Evolutionary conservation across 2,113 vertebrate species (phyloP).

Genomic region (Brienomyrus longianalis): DNA sequence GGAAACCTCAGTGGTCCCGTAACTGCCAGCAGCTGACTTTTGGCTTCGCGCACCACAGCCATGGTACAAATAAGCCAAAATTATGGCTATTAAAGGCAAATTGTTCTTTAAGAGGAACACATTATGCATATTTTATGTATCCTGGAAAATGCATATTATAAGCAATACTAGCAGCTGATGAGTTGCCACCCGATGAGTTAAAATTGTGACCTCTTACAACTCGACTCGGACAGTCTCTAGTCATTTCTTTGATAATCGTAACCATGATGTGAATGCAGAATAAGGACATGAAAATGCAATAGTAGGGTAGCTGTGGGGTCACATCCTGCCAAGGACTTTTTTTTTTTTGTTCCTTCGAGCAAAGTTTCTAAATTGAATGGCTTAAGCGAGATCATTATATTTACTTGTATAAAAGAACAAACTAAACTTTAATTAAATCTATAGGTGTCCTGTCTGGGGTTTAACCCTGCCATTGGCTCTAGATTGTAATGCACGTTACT

Average conservation of each 20-base stretch:
- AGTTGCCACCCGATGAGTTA: not conserved
- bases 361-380: not conserved
- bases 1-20: not conserved
- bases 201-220: not conserved
- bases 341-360: not conserved
- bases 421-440: conserved; percentile 1
- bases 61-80: not conserved
- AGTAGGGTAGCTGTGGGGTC: not conserved
- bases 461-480: not conserved
- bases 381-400: not conserved
- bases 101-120: not conserved
- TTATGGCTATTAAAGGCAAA: not conserved
- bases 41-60: not conserved
- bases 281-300: not conserved
- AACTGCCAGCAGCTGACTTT: not conserved
- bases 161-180: not conserved
- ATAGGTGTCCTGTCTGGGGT: not conserved
- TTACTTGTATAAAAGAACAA: not conserved
- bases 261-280: not conserved
- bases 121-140: not conserved
- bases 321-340: not conserved
- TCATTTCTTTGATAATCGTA: not conserved
- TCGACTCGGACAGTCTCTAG: not conserved
- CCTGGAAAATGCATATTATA: not conserved
- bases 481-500: not conserved